Conservation (phyloP, 1,140 invertebrate species). For the Diprion similis region DNA sequence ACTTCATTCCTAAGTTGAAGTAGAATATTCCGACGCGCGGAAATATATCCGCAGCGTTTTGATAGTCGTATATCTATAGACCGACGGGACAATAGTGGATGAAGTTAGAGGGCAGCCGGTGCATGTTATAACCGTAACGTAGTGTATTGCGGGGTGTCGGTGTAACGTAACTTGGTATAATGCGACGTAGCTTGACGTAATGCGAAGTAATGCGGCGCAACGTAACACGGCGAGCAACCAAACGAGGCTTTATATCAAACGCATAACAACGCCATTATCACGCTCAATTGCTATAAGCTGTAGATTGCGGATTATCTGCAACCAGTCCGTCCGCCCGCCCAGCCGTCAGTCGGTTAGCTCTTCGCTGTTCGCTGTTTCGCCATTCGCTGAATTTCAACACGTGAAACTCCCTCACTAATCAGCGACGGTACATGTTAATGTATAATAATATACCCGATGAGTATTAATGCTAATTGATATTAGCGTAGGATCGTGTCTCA, state of each 20-base stretch:
- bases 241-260: slow-evolving; percentile 44
- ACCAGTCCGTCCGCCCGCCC: slow-evolving; percentile 12
- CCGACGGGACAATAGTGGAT: no score
- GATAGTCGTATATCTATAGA: no score
- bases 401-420: neutral
- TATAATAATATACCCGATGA: slow-evolving; percentile 46
- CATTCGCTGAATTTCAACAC: neutral
- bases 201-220: slow-evolving; percentile 12
- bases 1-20: no score
- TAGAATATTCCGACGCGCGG: no score
- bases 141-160: neutral
- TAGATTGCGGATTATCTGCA: slow-evolving; percentile 43
- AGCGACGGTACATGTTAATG: slow-evolving; percentile 29
- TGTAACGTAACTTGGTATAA: neutral
- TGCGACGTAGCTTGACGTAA: slow-evolving; percentile 7
- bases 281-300: slow-evolving; percentile 45
- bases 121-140: neutral
- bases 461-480: slow-evolving; percentile 49
- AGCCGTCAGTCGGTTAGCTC: neutral
- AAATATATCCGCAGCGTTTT: no score
- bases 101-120: no score
- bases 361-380: neutral
- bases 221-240: slow-evolving; percentile 14
- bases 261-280: slow-evolving; percentile 41
- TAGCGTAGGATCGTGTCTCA: slow-evolving; percentile 17